A percentile compares a stretch with the other conserved stretches of the same genome.
These are phyloP conservation scores for Agriopis marginaria DNA, from an alignment of 2,888 invertebrate species.

Conservation along the genomic window DNA sequence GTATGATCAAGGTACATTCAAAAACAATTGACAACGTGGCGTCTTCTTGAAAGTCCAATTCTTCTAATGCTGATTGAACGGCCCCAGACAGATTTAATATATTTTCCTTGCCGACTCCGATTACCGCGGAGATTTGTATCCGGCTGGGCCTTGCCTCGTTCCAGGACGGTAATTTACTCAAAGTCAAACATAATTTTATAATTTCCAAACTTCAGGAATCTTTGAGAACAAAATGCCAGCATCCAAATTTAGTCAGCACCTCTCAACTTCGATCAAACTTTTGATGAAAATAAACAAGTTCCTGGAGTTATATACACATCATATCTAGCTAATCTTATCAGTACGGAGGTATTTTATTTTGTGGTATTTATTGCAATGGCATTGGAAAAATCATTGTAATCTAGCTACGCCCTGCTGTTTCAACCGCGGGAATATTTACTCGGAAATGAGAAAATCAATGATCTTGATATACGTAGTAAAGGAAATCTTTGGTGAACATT, in stretches of 20 bases:
- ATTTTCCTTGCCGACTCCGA: slow-evolving; percentile 78
- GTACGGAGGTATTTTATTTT: too few relatives aligned
- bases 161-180: slow-evolving; percentile 21
- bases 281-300: slow-evolving; percentile 37
- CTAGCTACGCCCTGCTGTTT: too few relatives aligned
- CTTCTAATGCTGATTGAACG: slow-evolving; percentile 83
- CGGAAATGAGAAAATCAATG: too few relatives aligned
- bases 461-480: too few relatives aligned
- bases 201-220: slow-evolving; percentile 28
- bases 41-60: slow-evolving; percentile 81
- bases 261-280: slow-evolving; percentile 25
- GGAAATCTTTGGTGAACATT: too few relatives aligned
- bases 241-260: slow-evolving; percentile 28
- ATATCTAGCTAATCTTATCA: too few relatives aligned
- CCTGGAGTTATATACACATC: slow-evolving; percentile 12
- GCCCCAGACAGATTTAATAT: slow-evolving; percentile 81
- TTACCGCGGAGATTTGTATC: slow-evolving; percentile 68
- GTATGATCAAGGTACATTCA: slow-evolving; percentile 53
- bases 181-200: slow-evolving; percentile 28
- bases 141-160: slow-evolving; percentile 48
- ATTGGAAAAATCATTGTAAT: too few relatives aligned
- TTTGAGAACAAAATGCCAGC: slow-evolving; percentile 27
- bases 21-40: slow-evolving; percentile 68
- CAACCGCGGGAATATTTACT: too few relatives aligned
- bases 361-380: too few relatives aligned